phyloP scores from a whole-genome alignment of 2,113 vertebrate species.

The Coptodon rendalli region DNA sequence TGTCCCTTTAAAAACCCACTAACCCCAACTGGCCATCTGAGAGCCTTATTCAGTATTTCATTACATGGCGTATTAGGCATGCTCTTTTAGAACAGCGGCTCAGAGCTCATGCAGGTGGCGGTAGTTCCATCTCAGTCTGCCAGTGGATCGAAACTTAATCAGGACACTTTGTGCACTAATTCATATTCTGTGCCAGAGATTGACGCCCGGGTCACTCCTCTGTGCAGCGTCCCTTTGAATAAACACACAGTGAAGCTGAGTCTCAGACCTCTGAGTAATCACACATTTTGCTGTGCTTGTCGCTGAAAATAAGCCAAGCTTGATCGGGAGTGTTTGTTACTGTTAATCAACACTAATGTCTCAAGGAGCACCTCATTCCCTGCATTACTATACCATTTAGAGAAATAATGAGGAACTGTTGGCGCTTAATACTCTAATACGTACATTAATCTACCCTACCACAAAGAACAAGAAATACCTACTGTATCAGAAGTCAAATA shows the following conservation, averaged over 20 bases:
- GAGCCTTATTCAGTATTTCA: slow-evolving; percentile 47
- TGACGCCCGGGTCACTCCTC: slow-evolving; percentile 17
- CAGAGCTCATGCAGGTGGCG: neutral
- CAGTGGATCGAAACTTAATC: slow-evolving; percentile 64
- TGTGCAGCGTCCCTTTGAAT: slow-evolving; percentile 23
- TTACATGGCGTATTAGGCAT: slow-evolving; percentile 57
- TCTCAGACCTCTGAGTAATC: slow-evolving; percentile 34
- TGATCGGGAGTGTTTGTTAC: neutral
- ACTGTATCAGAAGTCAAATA: neutral
- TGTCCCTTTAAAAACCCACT: slow-evolving; percentile 28
- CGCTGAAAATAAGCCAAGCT: neutral
- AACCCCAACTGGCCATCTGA: slow-evolving; percentile 21
- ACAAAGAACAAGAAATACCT: neutral
- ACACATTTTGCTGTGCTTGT: slow-evolving; percentile 32
- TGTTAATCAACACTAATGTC: slow-evolving; percentile 18
- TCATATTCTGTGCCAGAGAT: slow-evolving; percentile 31
- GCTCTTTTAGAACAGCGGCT: slow-evolving; percentile 21
- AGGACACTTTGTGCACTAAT: slow-evolving; percentile 42
- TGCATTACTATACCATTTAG: neutral
- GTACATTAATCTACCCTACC: neutral
- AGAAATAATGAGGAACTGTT: neutral
- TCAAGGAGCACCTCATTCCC: neutral
- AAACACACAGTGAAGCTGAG: slow-evolving; percentile 26
- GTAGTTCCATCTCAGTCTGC: neutral
- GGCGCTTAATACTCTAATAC: neutral